A percentile compares a stretch with the other conserved stretches of the same genome.
These are phyloP conservation scores for Orchesellides sinensis DNA, from an alignment of 2,888 invertebrate genomes.

Conservation along the genomic window DNA sequence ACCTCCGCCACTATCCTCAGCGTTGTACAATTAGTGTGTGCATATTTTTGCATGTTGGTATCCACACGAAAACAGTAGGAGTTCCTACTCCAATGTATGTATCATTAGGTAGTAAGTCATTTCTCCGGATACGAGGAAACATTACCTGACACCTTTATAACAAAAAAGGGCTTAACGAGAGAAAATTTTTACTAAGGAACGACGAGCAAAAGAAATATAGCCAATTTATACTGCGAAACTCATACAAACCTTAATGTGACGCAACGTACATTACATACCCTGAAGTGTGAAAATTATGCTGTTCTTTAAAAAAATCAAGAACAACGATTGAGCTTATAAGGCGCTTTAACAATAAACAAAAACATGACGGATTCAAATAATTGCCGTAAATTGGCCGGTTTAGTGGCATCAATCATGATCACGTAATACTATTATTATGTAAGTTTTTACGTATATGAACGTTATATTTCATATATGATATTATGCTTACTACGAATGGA, in stretches of 20 bases:
- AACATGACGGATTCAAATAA: conserved; percentile 51
- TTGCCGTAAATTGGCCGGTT: conserved; percentile 44
- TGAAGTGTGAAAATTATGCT: conserved; percentile 42
- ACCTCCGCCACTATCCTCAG: neutral
- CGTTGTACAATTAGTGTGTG: neutral
- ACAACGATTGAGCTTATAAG: neutral
- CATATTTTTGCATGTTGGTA: conserved; percentile 7
- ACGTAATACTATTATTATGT: conserved; percentile 12
- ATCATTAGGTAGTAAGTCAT: no score
- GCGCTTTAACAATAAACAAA: neutral
- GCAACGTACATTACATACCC: conserved; percentile 1
- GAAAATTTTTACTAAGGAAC: neutral
- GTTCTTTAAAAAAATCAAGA: conserved; percentile 10
- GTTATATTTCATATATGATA: neutral
- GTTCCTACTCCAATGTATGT: no score
- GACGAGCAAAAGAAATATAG: neutral
- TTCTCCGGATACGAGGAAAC: conserved; percentile 47
- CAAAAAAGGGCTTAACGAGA: conserved; percentile 21
- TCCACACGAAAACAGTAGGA: neutral
- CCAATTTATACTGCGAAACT: neutral
- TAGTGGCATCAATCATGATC: conserved; percentile 48
- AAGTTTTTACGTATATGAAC: no score
- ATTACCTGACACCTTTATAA: conserved; percentile 37
- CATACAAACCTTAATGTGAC: conserved; percentile 6
- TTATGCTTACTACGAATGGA: conserved; percentile 12